Evolutionary conservation across 2,113 vertebrate species (phyloP).

Genomic region (Labrus mixtus): DNA sequence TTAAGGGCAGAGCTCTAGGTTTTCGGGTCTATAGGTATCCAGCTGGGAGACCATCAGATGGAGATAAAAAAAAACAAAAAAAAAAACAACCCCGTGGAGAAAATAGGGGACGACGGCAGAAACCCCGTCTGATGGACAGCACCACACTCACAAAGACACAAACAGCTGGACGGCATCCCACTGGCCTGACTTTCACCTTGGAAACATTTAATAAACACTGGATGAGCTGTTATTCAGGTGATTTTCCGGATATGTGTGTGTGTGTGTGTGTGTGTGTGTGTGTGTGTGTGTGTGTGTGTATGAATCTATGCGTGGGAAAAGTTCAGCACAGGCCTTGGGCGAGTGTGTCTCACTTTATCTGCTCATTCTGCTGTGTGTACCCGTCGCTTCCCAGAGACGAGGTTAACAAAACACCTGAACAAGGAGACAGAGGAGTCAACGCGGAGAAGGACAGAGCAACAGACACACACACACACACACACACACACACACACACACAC

Average conservation of each 20-base stretch:
- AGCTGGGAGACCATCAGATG: constrained; percentile 48
- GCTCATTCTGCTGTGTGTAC: constrained; percentile 38
- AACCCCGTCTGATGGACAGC: constrained; percentile 8
- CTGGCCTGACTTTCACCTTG: constrained; percentile 67
- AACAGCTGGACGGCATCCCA: constrained; percentile 37
- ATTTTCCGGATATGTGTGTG: constrained; percentile 39
- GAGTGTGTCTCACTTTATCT: constrained; percentile 60
- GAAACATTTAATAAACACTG: constrained; percentile 73
- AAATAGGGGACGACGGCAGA: constrained; percentile 9
- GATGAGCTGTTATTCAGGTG: constrained; percentile 64
- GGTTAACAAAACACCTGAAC: constrained; percentile 69
- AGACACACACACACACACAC: constrained; percentile 23
- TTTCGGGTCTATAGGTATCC: constrained; percentile 37
- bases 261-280: constrained; percentile 18
- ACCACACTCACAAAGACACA: constrained; percentile 36
- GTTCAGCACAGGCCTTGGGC: constrained; percentile 61
- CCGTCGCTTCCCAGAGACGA: constrained; percentile 63
- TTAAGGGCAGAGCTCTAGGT: constrained; percentile 28
- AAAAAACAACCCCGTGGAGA: constrained; percentile 1
- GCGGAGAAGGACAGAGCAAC: constrained; percentile 42
- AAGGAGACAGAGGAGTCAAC: constrained; percentile 53
- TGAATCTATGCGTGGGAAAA: constrained; percentile 52
- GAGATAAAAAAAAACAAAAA: constrained; percentile 26
- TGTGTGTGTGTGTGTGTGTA: constrained; percentile 18
- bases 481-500: no score